Evolutionary conservation across 2,113 vertebrate species (phyloP).

Genomic region (Alaudala cheleensis): DNA sequence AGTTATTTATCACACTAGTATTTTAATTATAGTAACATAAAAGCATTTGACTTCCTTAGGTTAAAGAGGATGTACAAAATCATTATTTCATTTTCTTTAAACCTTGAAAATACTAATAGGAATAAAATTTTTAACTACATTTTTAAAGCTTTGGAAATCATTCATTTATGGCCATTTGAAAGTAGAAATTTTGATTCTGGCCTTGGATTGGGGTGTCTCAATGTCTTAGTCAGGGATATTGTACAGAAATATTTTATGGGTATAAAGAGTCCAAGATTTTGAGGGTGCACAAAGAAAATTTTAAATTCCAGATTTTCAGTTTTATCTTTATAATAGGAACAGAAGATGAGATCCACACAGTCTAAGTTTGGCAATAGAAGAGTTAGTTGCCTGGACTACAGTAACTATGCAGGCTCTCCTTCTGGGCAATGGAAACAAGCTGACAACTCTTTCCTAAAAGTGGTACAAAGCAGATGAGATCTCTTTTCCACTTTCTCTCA

Average conservation of each 20-base stretch:
- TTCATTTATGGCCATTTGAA: neutral
- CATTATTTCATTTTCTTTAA: neutral
- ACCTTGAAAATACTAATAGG: neutral
- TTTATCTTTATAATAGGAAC: neutral
- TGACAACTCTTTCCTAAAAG: neutral
- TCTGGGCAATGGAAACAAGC: neutral
- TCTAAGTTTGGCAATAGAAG: neutral
- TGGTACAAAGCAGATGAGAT: neutral
- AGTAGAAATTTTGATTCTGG: neutral
- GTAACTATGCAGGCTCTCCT: neutral
- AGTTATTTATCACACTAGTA: neutral
- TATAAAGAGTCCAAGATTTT: neutral
- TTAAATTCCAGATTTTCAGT: neutral
- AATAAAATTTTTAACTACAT: neutral
- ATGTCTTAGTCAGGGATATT: neutral
- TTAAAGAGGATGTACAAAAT: neutral
- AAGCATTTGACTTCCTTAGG: neutral
- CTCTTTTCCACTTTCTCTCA: neutral
- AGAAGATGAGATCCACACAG: neutral
- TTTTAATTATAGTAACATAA: neutral
- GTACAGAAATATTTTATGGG: neutral
- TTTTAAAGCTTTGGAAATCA: neutral
- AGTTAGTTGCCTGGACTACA: slow-evolving; percentile 29
- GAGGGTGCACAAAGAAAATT: neutral
- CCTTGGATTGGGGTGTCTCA: neutral